Evolutionary conservation across 1,140 invertebrate genomes (phyloP).

Genomic region (Pachyrhynchus sulphureomaculatus): DNA sequence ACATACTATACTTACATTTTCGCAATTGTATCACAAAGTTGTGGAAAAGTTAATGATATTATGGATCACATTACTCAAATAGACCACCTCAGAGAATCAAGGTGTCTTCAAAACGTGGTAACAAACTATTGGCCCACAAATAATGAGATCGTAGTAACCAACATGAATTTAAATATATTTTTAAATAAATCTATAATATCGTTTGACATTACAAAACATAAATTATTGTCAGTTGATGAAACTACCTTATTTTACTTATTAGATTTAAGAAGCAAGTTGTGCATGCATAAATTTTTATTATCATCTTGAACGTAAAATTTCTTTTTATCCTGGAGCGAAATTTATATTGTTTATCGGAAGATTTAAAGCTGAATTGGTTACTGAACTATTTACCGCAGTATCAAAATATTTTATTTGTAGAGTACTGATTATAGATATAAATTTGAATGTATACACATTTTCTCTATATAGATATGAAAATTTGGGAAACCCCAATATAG

Average conservation of each 20-base stretch:
- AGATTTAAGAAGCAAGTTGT: neutral
- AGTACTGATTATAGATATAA: neutral
- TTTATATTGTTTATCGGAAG: neutral
- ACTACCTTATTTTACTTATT: neutral
- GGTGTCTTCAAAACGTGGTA: no score
- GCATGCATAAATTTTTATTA: neutral
- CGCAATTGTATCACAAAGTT: no score
- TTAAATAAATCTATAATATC: neutral
- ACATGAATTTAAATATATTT: neutral
- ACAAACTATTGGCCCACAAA: no score
- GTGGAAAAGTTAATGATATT: no score
- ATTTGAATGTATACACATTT: neutral
- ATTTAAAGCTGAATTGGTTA: neutral
- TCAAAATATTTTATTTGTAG: neutral
- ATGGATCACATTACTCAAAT: no score
- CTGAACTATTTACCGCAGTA: neutral
- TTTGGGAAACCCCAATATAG: neutral
- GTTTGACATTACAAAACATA: neutral
- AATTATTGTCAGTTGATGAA: neutral
- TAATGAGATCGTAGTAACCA: neutral
- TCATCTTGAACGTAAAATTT: neutral
- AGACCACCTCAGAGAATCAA: no score
- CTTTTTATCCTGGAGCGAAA: neutral
- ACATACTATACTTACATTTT: no score
- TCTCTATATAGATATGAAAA: conserved; percentile 2